Evolutionary conservation across 2,113 vertebrate genomes (phyloP).

Genomic region (Ctenodactylus gundi): DNA sequence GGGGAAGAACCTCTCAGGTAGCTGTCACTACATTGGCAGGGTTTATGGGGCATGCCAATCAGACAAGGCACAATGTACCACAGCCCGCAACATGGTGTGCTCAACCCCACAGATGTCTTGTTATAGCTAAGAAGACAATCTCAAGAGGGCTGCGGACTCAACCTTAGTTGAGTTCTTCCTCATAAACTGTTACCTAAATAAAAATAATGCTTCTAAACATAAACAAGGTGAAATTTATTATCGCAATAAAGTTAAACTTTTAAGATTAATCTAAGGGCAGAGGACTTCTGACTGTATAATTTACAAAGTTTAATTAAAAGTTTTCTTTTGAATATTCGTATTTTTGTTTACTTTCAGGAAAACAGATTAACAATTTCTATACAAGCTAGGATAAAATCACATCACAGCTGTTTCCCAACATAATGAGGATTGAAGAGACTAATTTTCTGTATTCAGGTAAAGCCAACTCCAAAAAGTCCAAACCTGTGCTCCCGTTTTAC

Average conservation of each 20-base stretch:
- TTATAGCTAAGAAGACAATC: background rate
- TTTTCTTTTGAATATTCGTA: conserved; percentile 79
- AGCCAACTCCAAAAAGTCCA: conserved; percentile 70
- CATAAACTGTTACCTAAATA: conserved; percentile 44
- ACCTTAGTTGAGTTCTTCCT: no score
- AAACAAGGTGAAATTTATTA: conserved; percentile 67
- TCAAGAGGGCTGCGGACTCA: background rate
- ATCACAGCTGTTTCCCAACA: conserved; percentile 76
- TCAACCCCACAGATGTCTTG: background rate
- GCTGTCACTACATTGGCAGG: background rate
- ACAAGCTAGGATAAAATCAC: conserved; percentile 73
- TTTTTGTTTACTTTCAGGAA: conserved; percentile 79
- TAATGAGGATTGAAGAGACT: conserved; percentile 76
- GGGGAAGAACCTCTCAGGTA: background rate
- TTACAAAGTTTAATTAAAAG: conserved; percentile 76
- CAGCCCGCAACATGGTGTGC: background rate
- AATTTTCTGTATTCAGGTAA: conserved; percentile 76
- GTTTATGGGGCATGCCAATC: background rate
- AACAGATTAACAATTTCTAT: conserved; percentile 67
- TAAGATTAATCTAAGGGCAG: conserved; percentile 73
- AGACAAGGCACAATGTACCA: background rate
- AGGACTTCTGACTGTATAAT: conserved; percentile 57
- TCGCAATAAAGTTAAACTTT: conserved; percentile 56
- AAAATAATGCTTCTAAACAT: conserved; percentile 63
- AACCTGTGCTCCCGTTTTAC: background rate